Evolutionary conservation across 2,888 invertebrate genomes (phyloP).

Genomic region (Clivina fossor): DNA sequence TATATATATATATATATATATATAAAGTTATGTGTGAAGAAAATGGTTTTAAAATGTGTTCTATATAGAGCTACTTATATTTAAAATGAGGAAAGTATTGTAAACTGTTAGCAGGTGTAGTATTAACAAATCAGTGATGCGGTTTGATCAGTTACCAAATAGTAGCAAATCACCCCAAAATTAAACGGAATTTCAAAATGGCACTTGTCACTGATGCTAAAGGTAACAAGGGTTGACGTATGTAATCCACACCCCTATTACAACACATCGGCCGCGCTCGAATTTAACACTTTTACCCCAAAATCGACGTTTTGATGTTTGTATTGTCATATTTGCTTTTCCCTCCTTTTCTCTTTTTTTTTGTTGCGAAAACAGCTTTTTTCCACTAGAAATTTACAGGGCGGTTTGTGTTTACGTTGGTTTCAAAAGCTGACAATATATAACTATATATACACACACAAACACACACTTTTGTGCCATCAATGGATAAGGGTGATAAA

Average conservation of each 20-base stretch:
- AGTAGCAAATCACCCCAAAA: constrained; percentile 27
- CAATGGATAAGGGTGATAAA: too few relatives aligned
- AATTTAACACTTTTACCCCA: constrained; percentile 49
- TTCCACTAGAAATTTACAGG: constrained; percentile 26
- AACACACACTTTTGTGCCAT: too few relatives aligned
- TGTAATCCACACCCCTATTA: constrained; percentile 51
- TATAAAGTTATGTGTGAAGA: not conserved
- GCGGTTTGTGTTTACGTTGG: constrained; percentile 20
- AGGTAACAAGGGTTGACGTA: constrained; percentile 36
- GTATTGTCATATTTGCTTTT: constrained; percentile 47
- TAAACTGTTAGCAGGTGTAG: too few relatives aligned
- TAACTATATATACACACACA: too few relatives aligned
- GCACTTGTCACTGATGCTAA: constrained; percentile 24
- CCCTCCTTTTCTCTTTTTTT: too few relatives aligned
- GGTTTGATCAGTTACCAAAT: constrained; percentile 14
- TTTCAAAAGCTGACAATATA: too few relatives aligned
- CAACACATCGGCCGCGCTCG: constrained; percentile 24
- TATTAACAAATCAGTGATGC: not conserved
- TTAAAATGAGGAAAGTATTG: too few relatives aligned
- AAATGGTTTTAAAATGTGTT: not conserved
- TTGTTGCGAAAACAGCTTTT: constrained; percentile 49
- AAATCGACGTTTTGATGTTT: constrained; percentile 44
- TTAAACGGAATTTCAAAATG: constrained; percentile 15
- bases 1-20: too few relatives aligned
- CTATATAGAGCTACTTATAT: too few relatives aligned